These are phyloP conservation scores for Cynoglossus semilaevis DNA, from an alignment of 2,113 vertebrate species.

Conservation along the genomic window DNA sequence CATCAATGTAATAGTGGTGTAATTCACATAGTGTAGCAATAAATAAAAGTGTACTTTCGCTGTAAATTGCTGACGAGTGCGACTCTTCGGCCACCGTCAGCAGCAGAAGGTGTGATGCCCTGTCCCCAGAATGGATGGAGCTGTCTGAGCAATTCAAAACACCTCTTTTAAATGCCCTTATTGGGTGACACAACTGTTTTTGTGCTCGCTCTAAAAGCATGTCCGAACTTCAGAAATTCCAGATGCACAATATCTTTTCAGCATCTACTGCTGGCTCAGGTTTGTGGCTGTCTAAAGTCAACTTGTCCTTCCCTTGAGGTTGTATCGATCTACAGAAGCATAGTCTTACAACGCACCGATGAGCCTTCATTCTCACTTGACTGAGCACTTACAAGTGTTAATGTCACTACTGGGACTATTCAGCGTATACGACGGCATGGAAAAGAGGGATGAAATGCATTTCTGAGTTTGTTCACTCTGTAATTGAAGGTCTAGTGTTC, in stretches of 20 bases:
- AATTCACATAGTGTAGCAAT: not conserved
- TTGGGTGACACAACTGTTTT: slow-evolving; percentile 42
- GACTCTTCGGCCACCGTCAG: not conserved
- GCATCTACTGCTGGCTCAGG: slow-evolving; percentile 33
- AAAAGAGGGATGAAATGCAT: slow-evolving; percentile 16
- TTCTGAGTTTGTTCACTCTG: slow-evolving; percentile 9
- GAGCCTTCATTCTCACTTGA: slow-evolving; percentile 37
- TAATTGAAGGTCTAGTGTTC: too few species aligned
- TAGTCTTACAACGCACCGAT: slow-evolving; percentile 24
- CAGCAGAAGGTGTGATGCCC: slow-evolving; percentile 6
- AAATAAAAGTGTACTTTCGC: too few species aligned
- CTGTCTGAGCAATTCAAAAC: slow-evolving; percentile 41
- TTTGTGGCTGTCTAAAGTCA: slow-evolving; percentile 56
- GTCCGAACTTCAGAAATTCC: slow-evolving; percentile 21
- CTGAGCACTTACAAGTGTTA: slow-evolving; percentile 54
- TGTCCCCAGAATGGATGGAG: slow-evolving; percentile 36
- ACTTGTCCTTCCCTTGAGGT: slow-evolving; percentile 53
- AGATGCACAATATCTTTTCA: slow-evolving; percentile 35
- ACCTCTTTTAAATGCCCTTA: slow-evolving; percentile 40
- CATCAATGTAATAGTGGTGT: slow-evolving; percentile 13
- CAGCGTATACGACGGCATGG: slow-evolving; percentile 23
- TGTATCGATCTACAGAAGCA: slow-evolving; percentile 54
- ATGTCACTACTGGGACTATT: slow-evolving; percentile 44
- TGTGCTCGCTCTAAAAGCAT: slow-evolving; percentile 36
- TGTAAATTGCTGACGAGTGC: slow-evolving; percentile 2